Conservation (phyloP, 2,888 invertebrate genomes). For the Iphiclides podalirius region DNA sequence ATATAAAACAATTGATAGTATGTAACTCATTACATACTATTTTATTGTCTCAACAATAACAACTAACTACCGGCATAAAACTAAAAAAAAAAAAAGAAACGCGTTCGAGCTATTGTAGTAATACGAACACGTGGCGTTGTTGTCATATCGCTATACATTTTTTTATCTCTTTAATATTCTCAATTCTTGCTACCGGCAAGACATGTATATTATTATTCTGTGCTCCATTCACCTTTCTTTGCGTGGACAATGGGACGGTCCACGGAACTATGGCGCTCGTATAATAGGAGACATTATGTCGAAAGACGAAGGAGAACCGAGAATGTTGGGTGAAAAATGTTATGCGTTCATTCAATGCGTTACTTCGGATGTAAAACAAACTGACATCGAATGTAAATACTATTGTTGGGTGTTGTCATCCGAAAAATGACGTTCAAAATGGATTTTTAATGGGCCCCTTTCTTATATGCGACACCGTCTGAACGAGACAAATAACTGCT, state of each 20-base stretch:
- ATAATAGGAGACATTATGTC: slow-evolving; percentile 71
- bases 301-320: slow-evolving; percentile 54
- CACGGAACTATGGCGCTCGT: slow-evolving; percentile 65
- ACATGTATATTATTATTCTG: slow-evolving; percentile 72
- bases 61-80: not conserved
- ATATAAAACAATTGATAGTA: too few relatives aligned
- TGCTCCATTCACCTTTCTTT: slow-evolving; percentile 71
- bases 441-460: slow-evolving; percentile 66
- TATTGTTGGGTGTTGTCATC: slow-evolving; percentile 73
- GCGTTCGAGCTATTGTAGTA: slow-evolving; percentile 55
- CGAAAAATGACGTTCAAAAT: slow-evolving; percentile 70
- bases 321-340: slow-evolving; percentile 69
- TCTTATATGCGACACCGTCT: slow-evolving; percentile 52
- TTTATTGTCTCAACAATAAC: too few relatives aligned
- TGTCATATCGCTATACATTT: slow-evolving; percentile 62
- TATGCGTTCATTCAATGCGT: slow-evolving; percentile 70
- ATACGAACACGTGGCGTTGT: slow-evolving; percentile 66
- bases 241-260: slow-evolving; percentile 57
- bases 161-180: slow-evolving; percentile 54
- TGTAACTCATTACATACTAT: too few relatives aligned
- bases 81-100: slow-evolving; percentile 41
- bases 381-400: slow-evolving; percentile 79
- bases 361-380: slow-evolving; percentile 78
- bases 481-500: slow-evolving; percentile 40
- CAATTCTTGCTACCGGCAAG: slow-evolving; percentile 59